Conservation (phyloP, 53 echinoderm and acorn worm genomes). For the Luidia sarsii region DNA sequence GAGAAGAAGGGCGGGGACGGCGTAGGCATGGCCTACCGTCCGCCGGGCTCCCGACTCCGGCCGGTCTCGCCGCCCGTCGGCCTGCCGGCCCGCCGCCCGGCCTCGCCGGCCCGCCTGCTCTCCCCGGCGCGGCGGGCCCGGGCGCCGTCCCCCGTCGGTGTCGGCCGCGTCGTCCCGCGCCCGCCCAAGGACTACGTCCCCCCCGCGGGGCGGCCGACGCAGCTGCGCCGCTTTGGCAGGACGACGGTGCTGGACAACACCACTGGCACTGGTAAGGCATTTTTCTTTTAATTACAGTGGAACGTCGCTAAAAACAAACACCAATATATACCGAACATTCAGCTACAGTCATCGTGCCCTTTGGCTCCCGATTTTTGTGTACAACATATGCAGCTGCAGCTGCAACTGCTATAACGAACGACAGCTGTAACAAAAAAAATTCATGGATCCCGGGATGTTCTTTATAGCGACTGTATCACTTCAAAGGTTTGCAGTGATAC, state of each 20-base stretch:
- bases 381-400: no score
- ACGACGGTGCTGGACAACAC: conserved; percentile 13
- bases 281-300: no score
- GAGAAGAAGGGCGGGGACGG: background rate
- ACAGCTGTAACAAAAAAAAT: no score
- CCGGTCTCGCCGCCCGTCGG: conserved; percentile 22
- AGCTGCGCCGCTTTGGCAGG: background rate
- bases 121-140: background rate
- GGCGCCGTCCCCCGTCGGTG: conserved; percentile 21
- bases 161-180: background rate
- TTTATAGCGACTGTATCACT: no score
- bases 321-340: no score
- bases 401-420: no score
- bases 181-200: conserved; percentile 9
- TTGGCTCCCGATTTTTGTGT: no score
- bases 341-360: no score
- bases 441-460: no score
- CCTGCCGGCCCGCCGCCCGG: background rate
- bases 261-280: no score
- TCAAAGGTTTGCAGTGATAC: no score
- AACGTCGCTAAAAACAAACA: no score
- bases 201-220: background rate
- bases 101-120: conserved; percentile 10
- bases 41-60: background rate
- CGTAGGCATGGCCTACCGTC: conserved; percentile 44